A percentile compares a stretch with the other conserved stretches of the same genome.
phyloP scores from a whole-genome alignment of 2,888 invertebrate species.

The Drosophila longiperda region DNA sequence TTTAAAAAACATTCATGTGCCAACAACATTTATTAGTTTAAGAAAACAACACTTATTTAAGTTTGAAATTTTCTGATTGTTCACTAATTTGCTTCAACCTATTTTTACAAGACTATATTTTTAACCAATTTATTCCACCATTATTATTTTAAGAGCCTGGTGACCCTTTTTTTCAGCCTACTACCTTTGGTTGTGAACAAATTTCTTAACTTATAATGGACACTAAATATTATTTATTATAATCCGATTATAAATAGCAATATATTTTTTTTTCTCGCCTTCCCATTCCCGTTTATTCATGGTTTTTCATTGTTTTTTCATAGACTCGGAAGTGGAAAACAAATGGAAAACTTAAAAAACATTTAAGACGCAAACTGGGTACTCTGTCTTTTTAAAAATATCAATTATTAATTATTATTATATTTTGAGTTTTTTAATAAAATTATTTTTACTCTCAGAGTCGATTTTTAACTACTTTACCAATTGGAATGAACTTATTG shows the following conservation, averaged over 20 bases:
- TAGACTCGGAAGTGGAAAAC: constrained; percentile 26
- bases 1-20: background rate
- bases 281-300: constrained; percentile 41
- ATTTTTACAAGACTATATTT: background rate
- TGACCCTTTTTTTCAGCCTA: constrained; percentile 60
- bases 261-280: constrained; percentile 44
- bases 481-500: background rate
- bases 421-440: background rate
- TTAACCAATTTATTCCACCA: background rate
- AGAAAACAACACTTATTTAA: background rate
- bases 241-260: constrained; percentile 81
- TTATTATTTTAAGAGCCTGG: constrained; percentile 20
- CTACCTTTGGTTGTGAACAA: constrained; percentile 59
- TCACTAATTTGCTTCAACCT: background rate
- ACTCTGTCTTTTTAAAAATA: constrained; percentile 22
- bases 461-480: background rate
- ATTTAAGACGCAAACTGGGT: background rate
- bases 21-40: too few relatives aligned
- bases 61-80: background rate
- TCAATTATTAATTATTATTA: background rate
- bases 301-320: constrained; percentile 48
- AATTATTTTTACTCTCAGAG: background rate
- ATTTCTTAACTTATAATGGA: constrained; percentile 67
- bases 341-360: constrained; percentile 17
- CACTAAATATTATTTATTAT: constrained; percentile 73